phyloP scores from a whole-genome alignment of 2,888 invertebrate species.

The Dysmachus trigonus region DNA sequence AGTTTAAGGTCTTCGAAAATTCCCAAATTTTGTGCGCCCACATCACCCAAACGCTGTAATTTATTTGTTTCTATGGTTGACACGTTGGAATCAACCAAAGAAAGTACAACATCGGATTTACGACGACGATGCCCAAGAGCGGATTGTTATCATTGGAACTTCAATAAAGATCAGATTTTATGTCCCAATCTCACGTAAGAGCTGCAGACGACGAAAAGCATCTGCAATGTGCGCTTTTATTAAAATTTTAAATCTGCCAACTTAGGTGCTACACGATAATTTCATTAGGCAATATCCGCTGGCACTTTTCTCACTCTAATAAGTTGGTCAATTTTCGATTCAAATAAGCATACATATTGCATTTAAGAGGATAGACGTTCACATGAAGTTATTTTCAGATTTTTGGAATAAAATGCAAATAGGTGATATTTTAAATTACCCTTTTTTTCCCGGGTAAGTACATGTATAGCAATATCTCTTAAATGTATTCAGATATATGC shows the following conservation, averaged over 20 bases:
- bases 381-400: not conserved
- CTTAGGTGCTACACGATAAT: not conserved
- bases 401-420: not conserved
- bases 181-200: not conserved
- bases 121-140: not conserved
- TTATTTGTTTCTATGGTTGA: slow-evolving; percentile 3
- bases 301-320: not conserved
- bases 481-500: not conserved
- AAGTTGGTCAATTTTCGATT: not conserved
- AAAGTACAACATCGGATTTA: not conserved
- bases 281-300: slow-evolving; percentile 2
- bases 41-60: not conserved
- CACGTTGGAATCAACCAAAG: slow-evolving; percentile 8
- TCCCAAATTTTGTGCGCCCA: slow-evolving; percentile 5
- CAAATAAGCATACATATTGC: not conserved
- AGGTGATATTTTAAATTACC: not conserved
- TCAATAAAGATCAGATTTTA: slow-evolving; percentile 11
- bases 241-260: slow-evolving; percentile 8
- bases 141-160: slow-evolving; percentile 13
- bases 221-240: slow-evolving; percentile 1
- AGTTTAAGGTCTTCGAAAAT: not conserved
- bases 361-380: not conserved
- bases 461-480: not conserved
- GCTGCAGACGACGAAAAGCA: not conserved
- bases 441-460: no score